Evolutionary conservation across 2,888 invertebrate genomes (phyloP).

Genomic region (Eupeodes luniger): DNA sequence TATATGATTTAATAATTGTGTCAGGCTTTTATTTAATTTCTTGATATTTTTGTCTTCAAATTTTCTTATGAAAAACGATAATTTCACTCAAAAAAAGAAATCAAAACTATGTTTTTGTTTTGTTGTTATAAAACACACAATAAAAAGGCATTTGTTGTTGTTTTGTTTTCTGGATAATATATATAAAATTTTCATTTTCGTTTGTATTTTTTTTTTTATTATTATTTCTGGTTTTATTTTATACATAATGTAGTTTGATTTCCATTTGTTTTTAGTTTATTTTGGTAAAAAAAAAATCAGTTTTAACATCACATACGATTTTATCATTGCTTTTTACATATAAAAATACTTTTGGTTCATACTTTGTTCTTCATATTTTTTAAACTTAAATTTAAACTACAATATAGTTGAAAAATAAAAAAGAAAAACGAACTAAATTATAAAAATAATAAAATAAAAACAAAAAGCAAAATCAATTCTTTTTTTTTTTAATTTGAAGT

Average conservation of each 20-base stretch:
- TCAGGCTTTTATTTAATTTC: conserved; percentile 30
- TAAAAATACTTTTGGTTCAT: conserved; percentile 75
- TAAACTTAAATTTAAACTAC: conserved; percentile 64
- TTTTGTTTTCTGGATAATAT: conserved; percentile 56
- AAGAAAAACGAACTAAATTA: neutral
- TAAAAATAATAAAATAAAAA: conserved; percentile 1
- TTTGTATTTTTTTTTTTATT: conserved; percentile 31
- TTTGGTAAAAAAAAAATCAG: conserved; percentile 72
- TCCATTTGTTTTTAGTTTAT: conserved; percentile 63
- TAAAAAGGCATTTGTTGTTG: conserved; percentile 40
- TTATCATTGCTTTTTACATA: conserved; percentile 75
- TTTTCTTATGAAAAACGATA: neutral
- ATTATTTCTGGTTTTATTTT: conserved; percentile 34
- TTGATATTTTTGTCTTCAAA: conserved; percentile 18
- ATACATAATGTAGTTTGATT: conserved; percentile 68
- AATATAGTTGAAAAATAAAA: conserved; percentile 30
- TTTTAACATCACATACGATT: conserved; percentile 76
- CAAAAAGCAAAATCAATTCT: neutral
- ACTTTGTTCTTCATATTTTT: conserved; percentile 52
- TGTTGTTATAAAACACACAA: conserved; percentile 28
- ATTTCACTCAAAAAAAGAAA: conserved; percentile 24
- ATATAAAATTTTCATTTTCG: conserved; percentile 66
- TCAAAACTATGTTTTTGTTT: conserved; percentile 45
- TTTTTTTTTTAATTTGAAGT: neutral
- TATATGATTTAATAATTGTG: neutral